phyloP scores from a whole-genome alignment of 2,797 vertebrate genomes.

The Lepus townsendii region DNA sequence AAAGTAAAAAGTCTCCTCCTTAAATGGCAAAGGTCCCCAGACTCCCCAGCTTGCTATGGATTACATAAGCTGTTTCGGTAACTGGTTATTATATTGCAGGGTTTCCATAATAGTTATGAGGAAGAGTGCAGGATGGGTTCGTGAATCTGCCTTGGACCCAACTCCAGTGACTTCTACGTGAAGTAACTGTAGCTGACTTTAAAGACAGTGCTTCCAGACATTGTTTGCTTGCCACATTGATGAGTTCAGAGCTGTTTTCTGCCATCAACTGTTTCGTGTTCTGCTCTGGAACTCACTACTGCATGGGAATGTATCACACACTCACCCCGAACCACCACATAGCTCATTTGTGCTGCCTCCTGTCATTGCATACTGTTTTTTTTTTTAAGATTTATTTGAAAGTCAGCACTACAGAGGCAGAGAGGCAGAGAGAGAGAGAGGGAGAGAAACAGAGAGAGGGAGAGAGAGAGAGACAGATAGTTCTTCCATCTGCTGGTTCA shows the following conservation, averaged over 20 bases:
- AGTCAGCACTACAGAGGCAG: too few relatives aligned
- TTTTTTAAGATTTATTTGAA: too few relatives aligned
- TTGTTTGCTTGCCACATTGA: background rate
- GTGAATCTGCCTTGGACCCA: background rate
- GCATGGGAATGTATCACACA: background rate
- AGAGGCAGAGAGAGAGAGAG: too few relatives aligned
- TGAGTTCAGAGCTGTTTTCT: background rate
- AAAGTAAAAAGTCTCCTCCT: background rate
- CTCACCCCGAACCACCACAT: background rate
- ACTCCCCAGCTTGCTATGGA: background rate
- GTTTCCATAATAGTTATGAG: background rate
- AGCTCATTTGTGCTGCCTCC: background rate
- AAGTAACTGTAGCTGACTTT: background rate
- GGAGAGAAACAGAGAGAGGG: too few relatives aligned
- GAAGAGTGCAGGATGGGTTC: background rate
- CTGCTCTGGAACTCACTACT: background rate
- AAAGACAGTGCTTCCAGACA: background rate
- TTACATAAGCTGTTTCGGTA: background rate
- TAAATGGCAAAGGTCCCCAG: background rate
- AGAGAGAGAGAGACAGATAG: too few relatives aligned
- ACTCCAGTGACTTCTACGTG: background rate
- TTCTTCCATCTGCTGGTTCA: too few relatives aligned
- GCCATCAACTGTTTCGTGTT: background rate
- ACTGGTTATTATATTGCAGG: background rate
- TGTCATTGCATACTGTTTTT: background rate